Base-by-base conservation (phyloP, 2,888 invertebrate genomes). In the Macaria notata region DNA sequence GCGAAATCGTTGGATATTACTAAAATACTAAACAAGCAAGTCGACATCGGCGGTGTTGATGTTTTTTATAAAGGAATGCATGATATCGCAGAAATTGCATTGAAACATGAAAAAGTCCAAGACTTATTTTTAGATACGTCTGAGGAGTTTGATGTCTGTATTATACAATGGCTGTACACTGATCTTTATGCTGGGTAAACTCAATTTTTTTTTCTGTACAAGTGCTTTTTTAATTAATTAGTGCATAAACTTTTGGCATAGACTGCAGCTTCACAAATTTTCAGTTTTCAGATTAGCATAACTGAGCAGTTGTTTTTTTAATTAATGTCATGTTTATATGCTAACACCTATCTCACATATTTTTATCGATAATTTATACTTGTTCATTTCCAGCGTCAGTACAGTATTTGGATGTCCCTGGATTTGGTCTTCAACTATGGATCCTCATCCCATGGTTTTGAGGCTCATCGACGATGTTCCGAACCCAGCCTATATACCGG, bases 341-440 rank as follows among this genome's bases (percentile, higher is more conserved):
- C 6, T 5, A 31, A 31, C 31, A 31, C 7, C 4, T 3, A 9
- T 46, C 31, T 31, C 1, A 3, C 3, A 46, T 46, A 9, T 3
- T 19, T 31, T 30, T 41, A 33, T 6, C 33, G 33, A 4, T 33
- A 33, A 33, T 33, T 33, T 33, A n/a, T n/a, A n/a, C n/a, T n/a
- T n/a, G n/a, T 36, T 36, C 36, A 4, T 8, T 66, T 69, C 7
- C 59, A 83, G 82, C 7, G 62, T 81, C 4, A 62, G 78, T 3
- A 71, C 72, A 3, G 49, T 77, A 3, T 82, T 75, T 48, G 59
- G 76, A 36, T 79, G 80, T 42, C 82, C 83, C 0, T 69, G 73
- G 58, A 69, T 81, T 33, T 81, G 79, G 80, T 49, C 66, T 3
- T 76, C 74, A 46, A 79, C 83, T 0, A 73, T 81, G 70, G 81